Base-by-base conservation (phyloP, 2,888 invertebrate species). In the Keiferia lycopersicella region DNA sequence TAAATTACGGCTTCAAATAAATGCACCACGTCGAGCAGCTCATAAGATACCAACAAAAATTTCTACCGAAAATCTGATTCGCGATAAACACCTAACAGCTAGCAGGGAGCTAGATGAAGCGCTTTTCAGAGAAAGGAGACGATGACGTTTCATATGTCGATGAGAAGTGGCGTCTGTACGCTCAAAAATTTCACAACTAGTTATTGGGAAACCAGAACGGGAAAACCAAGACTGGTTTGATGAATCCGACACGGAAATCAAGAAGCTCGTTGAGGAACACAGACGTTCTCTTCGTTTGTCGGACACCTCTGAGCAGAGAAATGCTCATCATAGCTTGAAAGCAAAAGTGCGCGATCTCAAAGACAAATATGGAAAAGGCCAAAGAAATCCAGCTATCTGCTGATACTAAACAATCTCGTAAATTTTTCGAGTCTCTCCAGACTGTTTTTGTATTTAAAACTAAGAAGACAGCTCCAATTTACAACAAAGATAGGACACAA, bases 21-120 rank as follows among this genome's bases (percentile, higher is more conserved):
- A 26, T 4, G 26, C 59, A n/a, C 66, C 65, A 59, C 65, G 63
- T 16, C n/a, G 65, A 62, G 62, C 64, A 50, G 3, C 50, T 11
- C 64, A 65, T 38, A 67, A 65, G 62, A 60, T 62, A 11, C 41
- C 64, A 56, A 34, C 57, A 16, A 26, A 26, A 26, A 26, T 26
- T 4, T 6, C 2, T 6, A 26, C 26, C 26, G 26, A 26, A 26
- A 26, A 26, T 2, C 26, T 26, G 26, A 26, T 26, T 26, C 26
- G 26, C 26, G 26, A 26, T 6, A 26, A 4, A 26, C 26, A 26
- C 26, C 26, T 26, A 4, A 6, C 26, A 26, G 26, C 39, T 62
- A 53, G 41, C 56, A n/a, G 6, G 3, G 26, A 26, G 26, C 26
- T 26, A 26, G 26, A 26, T 26, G 26, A 26, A 26, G 26, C 26